These are phyloP conservation scores for Actenoides hombroni DNA, from an alignment of 2,113 vertebrate genomes.

Conservation along the genomic window DNA sequence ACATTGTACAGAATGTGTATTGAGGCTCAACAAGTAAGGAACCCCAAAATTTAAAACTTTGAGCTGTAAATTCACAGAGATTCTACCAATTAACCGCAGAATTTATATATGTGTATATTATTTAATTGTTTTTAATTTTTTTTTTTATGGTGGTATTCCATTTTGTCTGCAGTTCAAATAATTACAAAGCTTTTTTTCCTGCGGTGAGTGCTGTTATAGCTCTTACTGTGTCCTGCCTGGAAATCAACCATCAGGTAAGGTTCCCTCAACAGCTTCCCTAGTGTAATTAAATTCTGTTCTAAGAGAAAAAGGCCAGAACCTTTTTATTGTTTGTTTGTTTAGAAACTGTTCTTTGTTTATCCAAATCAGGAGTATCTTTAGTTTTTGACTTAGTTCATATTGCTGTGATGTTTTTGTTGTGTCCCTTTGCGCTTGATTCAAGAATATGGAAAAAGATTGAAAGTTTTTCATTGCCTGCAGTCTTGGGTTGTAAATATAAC, in stretches of 20 bases:
- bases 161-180: not conserved
- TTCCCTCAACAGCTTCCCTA: not conserved
- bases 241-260: too few species aligned
- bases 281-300: not conserved
- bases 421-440: not conserved
- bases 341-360: not conserved
- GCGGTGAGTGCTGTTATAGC: not conserved
- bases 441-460: not conserved
- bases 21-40: not conserved
- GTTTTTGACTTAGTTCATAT: not conserved
- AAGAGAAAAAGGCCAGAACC: not conserved
- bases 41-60: not conserved
- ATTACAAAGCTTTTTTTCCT: not conserved
- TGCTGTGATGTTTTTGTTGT: not conserved
- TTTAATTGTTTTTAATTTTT: not conserved
- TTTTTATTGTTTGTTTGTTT: not conserved
- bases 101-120: not conserved
- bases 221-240: too few species aligned
- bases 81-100: not conserved
- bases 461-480: not conserved
- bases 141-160: not conserved
- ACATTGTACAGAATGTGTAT: rapidly evolving
- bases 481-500: not conserved
- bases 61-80: not conserved
- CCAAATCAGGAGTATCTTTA: not conserved